A percentile compares a stretch with the other conserved stretches of the same genome.
Conservation (phyloP, 2,113 vertebrate genomes). For the Thunnus maccoyii region DNA sequence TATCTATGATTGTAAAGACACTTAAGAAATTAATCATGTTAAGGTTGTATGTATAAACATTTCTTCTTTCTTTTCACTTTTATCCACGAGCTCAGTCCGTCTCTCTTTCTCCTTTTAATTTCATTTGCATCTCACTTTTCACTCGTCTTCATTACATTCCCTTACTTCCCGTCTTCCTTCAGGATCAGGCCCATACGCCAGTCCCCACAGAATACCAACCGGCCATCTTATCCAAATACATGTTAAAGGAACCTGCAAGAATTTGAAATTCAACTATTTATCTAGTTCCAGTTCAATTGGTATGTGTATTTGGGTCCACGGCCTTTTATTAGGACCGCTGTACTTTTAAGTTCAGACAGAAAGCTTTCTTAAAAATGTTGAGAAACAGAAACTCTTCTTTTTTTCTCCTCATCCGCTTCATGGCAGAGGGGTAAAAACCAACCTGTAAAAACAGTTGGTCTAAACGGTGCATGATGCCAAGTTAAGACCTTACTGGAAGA, state of each 20-base stretch:
- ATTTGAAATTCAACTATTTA: conserved; percentile 69
- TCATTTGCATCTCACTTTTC: conserved; percentile 24
- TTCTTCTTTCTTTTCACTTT: background rate
- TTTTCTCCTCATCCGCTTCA: conserved; percentile 8
- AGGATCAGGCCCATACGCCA: conserved; percentile 47
- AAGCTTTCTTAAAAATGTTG: conserved; percentile 46
- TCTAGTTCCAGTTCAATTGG: conserved; percentile 61
- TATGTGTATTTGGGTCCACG: conserved; percentile 33
- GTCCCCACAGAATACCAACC: conserved; percentile 51
- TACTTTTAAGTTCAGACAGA: conserved; percentile 41
- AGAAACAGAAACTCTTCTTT: conserved; percentile 34
- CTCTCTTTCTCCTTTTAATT: conserved; percentile 15
- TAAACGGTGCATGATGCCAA: conserved; percentile 48
- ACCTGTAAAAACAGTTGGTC: conserved; percentile 64
- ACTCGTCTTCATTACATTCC: conserved; percentile 7
- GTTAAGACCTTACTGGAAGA: conserved; percentile 52
- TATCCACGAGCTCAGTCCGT: background rate
- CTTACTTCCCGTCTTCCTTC: conserved; percentile 15
- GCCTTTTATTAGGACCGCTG: conserved; percentile 30
- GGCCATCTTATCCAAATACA: conserved; percentile 57
- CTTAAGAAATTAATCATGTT: conserved; percentile 26
- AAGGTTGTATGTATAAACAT: conserved; percentile 7
- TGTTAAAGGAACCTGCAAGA: conserved; percentile 65
- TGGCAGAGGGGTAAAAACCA: conserved; percentile 49
- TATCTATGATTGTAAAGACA: conserved; percentile 27